Conservation (phyloP, 2,113 vertebrate species). For the Chaetodon trifascialis region DNA sequence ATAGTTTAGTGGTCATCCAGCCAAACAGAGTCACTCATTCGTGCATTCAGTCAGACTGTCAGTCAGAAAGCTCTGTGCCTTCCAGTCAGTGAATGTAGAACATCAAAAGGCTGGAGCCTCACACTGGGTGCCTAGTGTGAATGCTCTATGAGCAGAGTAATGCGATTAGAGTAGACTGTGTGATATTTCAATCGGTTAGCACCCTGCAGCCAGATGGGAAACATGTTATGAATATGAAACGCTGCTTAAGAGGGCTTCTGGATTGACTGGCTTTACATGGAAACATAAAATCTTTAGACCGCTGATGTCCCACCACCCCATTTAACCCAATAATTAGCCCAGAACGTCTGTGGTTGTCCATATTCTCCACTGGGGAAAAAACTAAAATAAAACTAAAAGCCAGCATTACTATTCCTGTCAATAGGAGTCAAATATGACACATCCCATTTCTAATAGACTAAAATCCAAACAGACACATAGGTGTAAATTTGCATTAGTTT, state of each 20-base stretch:
- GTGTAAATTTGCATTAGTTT: background rate
- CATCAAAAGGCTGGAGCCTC: constrained; percentile 62
- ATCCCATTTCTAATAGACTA: background rate
- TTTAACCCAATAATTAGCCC: constrained; percentile 37
- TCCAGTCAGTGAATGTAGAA: constrained; percentile 52
- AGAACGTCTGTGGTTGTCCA: background rate
- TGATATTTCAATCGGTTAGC: constrained; percentile 80
- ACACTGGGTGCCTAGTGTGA: constrained; percentile 59
- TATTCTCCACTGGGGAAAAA: background rate
- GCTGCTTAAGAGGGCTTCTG: constrained; percentile 57
- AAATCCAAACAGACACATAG: background rate
- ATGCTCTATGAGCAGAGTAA: constrained; percentile 76
- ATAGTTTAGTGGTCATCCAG: constrained; percentile 13
- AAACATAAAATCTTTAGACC: constrained; percentile 40
- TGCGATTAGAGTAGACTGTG: constrained; percentile 79
- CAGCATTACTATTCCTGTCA: background rate
- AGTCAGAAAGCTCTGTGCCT: constrained; percentile 48
- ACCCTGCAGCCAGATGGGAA: constrained; percentile 70
- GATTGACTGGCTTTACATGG: constrained; percentile 55
- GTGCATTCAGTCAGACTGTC: constrained; percentile 50
- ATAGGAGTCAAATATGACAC: background rate
- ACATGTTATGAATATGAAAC: constrained; percentile 78
- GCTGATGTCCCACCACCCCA: background rate
- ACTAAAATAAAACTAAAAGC: background rate
- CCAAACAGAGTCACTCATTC: constrained; percentile 48